phyloP scores from a whole-genome alignment of 2,888 invertebrate species.

The Epistrophe grossulariae region DNA sequence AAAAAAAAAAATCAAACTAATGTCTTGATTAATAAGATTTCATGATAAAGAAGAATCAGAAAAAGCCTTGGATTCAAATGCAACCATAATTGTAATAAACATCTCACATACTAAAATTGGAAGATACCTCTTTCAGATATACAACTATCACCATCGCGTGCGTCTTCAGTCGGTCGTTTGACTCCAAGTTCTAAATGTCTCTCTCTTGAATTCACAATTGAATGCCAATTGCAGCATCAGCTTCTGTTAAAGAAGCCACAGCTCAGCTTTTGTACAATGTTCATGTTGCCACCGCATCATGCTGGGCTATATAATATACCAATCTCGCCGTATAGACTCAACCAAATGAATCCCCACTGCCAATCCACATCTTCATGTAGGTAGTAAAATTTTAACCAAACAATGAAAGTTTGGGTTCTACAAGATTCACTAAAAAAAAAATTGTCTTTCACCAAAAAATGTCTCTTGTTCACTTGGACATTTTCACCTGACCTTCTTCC shows the following conservation, averaged over 20 bases:
- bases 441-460: slow-evolving; percentile 63
- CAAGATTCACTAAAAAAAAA: not conserved
- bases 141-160: not conserved
- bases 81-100: too few relatives aligned
- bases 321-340: not conserved
- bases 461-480: slow-evolving; percentile 60
- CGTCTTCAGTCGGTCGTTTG: not conserved
- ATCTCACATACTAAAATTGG: too few relatives aligned
- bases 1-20: too few relatives aligned
- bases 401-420: slow-evolving; percentile 13
- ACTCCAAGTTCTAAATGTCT: not conserved
- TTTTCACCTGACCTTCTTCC: slow-evolving; percentile 75
- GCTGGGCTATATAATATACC: not conserved
- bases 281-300: slow-evolving; percentile 8
- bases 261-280: not conserved
- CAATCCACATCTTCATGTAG: slow-evolving; percentile 11
- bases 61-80: too few relatives aligned
- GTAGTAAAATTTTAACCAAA: not conserved
- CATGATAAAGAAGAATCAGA: too few relatives aligned
- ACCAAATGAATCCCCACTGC: not conserved
- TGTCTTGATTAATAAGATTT: too few relatives aligned
- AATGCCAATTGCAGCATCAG: slow-evolving; percentile 7
- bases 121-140: not conserved
- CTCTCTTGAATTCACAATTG: not conserved
- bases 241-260: slow-evolving; percentile 23